phyloP scores from a whole-genome alignment of 2,113 vertebrate genomes.

The Upupa epops region DNA sequence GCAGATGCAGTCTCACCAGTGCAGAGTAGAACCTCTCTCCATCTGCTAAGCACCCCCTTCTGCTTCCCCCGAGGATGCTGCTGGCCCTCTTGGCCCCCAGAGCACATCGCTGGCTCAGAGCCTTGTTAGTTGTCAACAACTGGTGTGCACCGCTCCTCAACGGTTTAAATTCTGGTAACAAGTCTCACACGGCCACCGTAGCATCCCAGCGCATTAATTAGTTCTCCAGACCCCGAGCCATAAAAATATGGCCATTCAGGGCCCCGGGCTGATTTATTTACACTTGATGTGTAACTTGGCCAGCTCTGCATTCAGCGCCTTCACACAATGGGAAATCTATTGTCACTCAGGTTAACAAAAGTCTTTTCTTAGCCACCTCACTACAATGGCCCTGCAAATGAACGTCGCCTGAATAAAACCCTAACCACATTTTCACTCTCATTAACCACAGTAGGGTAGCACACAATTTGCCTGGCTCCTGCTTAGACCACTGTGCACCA shows the following conservation, averaged over 20 bases:
- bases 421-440: constrained; percentile 86
- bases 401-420: constrained; percentile 83
- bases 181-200: constrained; percentile 67
- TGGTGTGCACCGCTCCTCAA: not conserved
- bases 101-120: too few species aligned
- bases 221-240: constrained; percentile 70
- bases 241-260: constrained; percentile 74
- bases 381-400: constrained; percentile 82
- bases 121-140: not conserved
- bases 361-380: constrained; percentile 77
- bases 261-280: constrained; percentile 82
- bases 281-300: constrained; percentile 79
- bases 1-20: too few species aligned
- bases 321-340: constrained; percentile 79
- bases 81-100: too few species aligned
- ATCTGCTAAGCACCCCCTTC: too few species aligned
- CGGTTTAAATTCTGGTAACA: constrained; percentile 66
- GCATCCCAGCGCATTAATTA: constrained; percentile 76
- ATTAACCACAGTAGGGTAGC: constrained; percentile 87
- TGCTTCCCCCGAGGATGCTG: too few species aligned
- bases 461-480: constrained; percentile 84
- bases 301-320: constrained; percentile 69
- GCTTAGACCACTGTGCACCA: constrained; percentile 81
- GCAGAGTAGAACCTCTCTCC: too few species aligned
- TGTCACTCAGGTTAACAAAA: constrained; percentile 82